These are phyloP conservation scores for Frieseomelitta varia DNA, from an alignment of 1,140 invertebrate genomes.

Conservation along the genomic window DNA sequence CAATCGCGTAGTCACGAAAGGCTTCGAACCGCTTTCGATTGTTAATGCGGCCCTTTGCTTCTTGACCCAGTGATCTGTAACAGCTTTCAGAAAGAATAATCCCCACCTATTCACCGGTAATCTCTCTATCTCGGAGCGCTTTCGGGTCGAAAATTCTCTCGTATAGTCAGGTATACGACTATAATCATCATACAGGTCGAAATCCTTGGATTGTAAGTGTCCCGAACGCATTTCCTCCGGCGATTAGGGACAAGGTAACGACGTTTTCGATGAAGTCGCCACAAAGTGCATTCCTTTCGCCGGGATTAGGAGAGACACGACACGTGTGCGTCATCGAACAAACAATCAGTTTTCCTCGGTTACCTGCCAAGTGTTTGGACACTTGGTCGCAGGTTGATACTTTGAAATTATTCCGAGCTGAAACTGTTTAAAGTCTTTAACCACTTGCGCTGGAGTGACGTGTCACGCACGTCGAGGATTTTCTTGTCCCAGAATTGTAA, in stretches of 20 bases:
- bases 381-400: neutral
- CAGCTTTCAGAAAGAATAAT: constrained; percentile 29
- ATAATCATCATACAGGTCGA: constrained; percentile 2
- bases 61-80: constrained; percentile 36
- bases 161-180: constrained; percentile 26
- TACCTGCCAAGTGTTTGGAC: neutral
- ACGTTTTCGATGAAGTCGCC: neutral
- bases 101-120: constrained; percentile 2
- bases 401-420: neutral
- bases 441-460: too few species aligned
- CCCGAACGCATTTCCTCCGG: neutral
- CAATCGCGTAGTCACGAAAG: neutral
- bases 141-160: neutral
- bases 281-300: too few species aligned
- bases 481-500: too few species aligned
- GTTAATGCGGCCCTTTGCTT: constrained; percentile 9
- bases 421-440: too few species aligned
- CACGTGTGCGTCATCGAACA: neutral
- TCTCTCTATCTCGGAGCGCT: constrained; percentile 29
- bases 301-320: constrained; percentile 37
- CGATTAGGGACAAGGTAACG: constrained; percentile 34
- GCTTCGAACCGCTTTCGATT: neutral
- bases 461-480: too few species aligned
- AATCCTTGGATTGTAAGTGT: neutral
- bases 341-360: constrained; percentile 17